phyloP scores from a whole-genome alignment of 2,797 vertebrate species.

The Hippopotamyrus pictus region DNA sequence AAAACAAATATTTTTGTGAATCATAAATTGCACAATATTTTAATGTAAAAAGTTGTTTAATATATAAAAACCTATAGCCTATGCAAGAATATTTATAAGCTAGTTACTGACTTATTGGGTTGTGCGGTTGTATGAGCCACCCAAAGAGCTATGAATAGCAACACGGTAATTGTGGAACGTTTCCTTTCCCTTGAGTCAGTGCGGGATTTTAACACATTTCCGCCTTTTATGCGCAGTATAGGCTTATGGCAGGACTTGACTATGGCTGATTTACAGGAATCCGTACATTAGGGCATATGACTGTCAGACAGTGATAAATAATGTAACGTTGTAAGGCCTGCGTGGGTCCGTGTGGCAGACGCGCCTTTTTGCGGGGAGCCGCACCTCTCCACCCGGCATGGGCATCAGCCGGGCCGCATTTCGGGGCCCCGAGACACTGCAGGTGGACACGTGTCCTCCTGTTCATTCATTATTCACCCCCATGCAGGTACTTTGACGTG shows the following conservation, averaged over 20 bases:
- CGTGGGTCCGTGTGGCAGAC: background rate
- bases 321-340: background rate
- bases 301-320: background rate
- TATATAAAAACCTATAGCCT: background rate
- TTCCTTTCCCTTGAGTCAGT: background rate
- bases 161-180: background rate
- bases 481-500: background rate
- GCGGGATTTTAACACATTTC: background rate
- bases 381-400: background rate
- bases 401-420: background rate
- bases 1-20: background rate
- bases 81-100: background rate
- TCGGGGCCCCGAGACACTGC: background rate
- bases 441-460: background rate
- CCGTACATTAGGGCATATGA: background rate
- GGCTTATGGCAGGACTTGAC: background rate
- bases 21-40: background rate
- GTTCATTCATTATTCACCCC: background rate
- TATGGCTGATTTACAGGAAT: background rate
- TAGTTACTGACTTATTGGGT: background rate
- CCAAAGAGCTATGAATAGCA: background rate
- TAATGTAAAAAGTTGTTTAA: background rate
- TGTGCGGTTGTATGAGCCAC: background rate
- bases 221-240: background rate
- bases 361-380: background rate